Base-by-base conservation (phyloP, 2,113 vertebrate species). In the Rhea americana region DNA sequence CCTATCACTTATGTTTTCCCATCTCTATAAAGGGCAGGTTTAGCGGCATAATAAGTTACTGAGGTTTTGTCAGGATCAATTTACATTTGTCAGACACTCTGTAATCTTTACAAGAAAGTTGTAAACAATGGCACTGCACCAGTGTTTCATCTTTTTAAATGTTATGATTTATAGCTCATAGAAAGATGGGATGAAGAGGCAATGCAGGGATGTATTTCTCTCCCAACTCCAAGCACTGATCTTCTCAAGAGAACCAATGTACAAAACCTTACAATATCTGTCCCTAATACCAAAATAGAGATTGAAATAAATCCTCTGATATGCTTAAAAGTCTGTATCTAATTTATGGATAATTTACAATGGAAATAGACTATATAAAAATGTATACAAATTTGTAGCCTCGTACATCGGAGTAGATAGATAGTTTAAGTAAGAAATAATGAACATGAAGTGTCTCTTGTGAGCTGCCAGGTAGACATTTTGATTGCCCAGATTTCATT, bases 281-380 rank as follows among this genome's bases (percentile, higher is more conserved):
- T 82, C 90, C 89, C 91, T 92, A 96, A 96, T 91, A 94, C 73
- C 77, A 94, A 97, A 96, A 95, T 26, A 92, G 86, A 95, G 65
- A 95, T 82, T 5, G 80, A 75, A 53, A 58, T 35, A 93, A 87
- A 12, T 47, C 47, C 83, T 94, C 83, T 0, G 13, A 97, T 96
- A 91, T 95, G 95, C 94, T 96, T 96, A 93, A 94, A 97, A 95
- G 96, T 97, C 97, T 98, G 97, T 66, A 94, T 97, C 96, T 97
- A 97, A 97, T 98, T 97, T 97, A 95, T 96, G 95, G 90, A 30
- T 93, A 94, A 97, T 97, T 97, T 98, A 96, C 94, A 97, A 97
- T 96, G 95, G 94, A 97, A 97, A 97, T 96, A 95, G 97, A 96
- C 95, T 63, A 92, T 95, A 96, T 91, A 51, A 96, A 94, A 98